Base-by-base conservation (phyloP, 2,113 vertebrate genomes). In the Oncorhynchus tshawytscha region DNA sequence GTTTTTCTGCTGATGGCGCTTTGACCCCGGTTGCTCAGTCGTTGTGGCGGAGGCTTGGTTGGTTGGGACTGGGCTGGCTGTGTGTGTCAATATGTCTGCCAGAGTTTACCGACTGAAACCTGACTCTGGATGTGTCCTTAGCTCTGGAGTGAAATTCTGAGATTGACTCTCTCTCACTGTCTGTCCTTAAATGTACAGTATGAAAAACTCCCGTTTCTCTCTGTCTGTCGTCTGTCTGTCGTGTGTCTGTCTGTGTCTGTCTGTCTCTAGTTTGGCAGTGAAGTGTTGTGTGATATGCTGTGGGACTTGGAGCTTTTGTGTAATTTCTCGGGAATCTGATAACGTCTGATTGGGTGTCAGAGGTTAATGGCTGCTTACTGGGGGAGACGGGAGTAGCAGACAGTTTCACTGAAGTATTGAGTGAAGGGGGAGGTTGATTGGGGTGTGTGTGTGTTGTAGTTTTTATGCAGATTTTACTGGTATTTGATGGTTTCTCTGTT, bases 61-160 rank as follows among this genome's bases (percentile, higher is more conserved):
- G 8, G 39, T 45, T 45, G 39, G 39, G 39, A 45, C 39, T 45
- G 39, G 9, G 39, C 39, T 54, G 49, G 49, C 49, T 16, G n/a
- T 64, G 59, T 64, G n/a, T 39, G 20, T 73, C 20, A 65, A 16
- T 27, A 16, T 45, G 59, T 64, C 18, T 29, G 34, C 12, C 59
- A 34, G 31, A 45, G 22, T 39, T 57, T 68, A 54, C 34, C 54
- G 65, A 51, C 39, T 73, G 70, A 45, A 69, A 75, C 67, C 25
- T 70, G 70, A 84, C 51, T 71, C 76, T 7, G 24, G 57, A 59
- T 34, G 67, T 72, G 77, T 74, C 72, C 71, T 83, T 39, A 74
- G 20, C 25, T 71, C 27, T 59, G 24, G 62, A 71, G 57, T 73
- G 73, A 78, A 57, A 70, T 75, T 81, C 29, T 3, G 68, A 22